phyloP scores from a whole-genome alignment of 2,888 invertebrate genomes.

The Disparrhopalites patrizii region DNA sequence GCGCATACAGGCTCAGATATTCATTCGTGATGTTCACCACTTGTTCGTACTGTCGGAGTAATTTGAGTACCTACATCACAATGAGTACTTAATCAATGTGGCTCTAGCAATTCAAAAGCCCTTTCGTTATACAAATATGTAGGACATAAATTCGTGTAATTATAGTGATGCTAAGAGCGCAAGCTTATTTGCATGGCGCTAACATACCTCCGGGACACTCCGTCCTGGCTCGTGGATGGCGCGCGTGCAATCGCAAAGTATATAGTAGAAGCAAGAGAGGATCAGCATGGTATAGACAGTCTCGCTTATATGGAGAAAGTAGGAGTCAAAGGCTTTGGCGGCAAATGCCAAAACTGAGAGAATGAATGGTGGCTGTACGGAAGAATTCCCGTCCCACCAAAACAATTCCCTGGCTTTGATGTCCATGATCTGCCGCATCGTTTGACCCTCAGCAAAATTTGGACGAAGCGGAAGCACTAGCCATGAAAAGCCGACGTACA shows the following conservation, averaged over 20 bases:
- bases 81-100: too few relatives aligned
- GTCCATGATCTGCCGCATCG: neutral
- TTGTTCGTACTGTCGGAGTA: neutral
- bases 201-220: too few relatives aligned
- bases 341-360: neutral
- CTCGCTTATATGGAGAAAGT: neutral
- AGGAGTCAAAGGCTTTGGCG: neutral
- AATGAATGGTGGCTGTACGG: neutral
- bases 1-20: neutral
- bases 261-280: too few relatives aligned
- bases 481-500: neutral
- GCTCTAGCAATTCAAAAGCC: too few relatives aligned
- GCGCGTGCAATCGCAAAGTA: too few relatives aligned
- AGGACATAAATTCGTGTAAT: too few relatives aligned
- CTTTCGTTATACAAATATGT: too few relatives aligned
- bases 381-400: neutral
- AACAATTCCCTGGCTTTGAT: slow-evolving; percentile 1
- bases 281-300: too few relatives aligned
- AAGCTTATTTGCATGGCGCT: too few relatives aligned
- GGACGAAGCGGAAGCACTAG: neutral
- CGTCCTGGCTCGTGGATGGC: too few relatives aligned
- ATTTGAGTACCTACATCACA: neutral
- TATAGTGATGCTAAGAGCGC: too few relatives aligned
- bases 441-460: neutral
- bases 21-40: neutral